These are phyloP conservation scores for Batillaria attramentaria DNA, from an alignment of 1,140 invertebrate species.

Conservation along the genomic window DNA sequence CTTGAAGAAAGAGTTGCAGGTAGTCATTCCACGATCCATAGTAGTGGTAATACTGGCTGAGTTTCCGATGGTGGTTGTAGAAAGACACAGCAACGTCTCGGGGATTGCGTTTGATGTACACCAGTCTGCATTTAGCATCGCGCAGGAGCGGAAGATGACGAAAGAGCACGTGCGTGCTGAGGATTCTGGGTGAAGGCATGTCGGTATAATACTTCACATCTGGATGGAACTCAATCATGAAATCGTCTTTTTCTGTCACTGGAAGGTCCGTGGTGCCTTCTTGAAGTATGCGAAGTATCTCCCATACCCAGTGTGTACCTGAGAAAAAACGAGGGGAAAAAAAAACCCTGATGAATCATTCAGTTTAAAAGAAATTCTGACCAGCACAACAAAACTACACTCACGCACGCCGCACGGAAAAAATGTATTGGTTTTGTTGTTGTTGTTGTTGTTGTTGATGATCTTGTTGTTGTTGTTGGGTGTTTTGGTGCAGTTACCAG, in stretches of 20 bases:
- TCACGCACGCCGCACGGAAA: neutral
- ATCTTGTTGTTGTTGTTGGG: too few relatives aligned
- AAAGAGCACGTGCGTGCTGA: conserved; percentile 55
- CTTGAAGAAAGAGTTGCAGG: conserved; percentile 46
- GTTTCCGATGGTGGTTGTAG: conserved; percentile 50
- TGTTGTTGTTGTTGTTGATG: neutral
- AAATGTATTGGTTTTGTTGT: too few relatives aligned
- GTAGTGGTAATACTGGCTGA: conserved; percentile 50
- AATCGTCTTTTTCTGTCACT: conserved; percentile 38
- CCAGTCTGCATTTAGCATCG: conserved; percentile 47
- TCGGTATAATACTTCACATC: neutral
- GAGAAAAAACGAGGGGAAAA: too few relatives aligned
- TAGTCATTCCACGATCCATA: conserved; percentile 55
- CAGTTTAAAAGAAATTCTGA: too few relatives aligned
- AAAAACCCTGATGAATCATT: too few relatives aligned
- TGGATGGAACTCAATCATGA: conserved; percentile 42
- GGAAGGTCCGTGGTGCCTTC: conserved; percentile 47
- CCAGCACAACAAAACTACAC: conserved; percentile 1
- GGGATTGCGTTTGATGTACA: conserved; percentile 52
- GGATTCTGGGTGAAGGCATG: conserved; percentile 51
- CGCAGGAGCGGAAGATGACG: conserved; percentile 43
- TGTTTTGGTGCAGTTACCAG: too few relatives aligned
- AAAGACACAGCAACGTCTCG: conserved; percentile 53
- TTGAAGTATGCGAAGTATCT: conserved; percentile 50
- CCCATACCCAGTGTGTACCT: conserved; percentile 65